Base-by-base conservation (phyloP, 2,888 invertebrate genomes). In the Zele albiditarsus region DNA sequence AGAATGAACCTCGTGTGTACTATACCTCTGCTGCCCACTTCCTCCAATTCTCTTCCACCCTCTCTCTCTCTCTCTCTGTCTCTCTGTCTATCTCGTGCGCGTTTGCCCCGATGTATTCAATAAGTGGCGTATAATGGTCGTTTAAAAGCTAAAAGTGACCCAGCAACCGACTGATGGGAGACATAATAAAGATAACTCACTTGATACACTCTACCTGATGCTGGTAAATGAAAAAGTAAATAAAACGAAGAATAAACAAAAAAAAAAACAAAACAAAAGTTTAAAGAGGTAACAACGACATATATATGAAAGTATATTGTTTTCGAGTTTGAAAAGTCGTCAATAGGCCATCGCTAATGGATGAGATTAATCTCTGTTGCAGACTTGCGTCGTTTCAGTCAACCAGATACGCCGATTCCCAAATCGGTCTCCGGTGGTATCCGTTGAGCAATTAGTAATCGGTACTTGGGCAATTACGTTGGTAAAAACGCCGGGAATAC, bases 371-470 rank as follows among this genome's bases (percentile, higher is more conserved):
- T 76, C 71, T 38, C 57, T 42, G 23, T 33, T 74, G 74, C 67
- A 68, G 57, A 75, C 63, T 46, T 12, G 65, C 20, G 20, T 65
- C 68, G 66, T 53, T 20, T 72, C 71, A 69, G 79, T 80, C 73
- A 75, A 75, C 73, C 80, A 74, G 66, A 63, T 49, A 16, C 63
- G 62, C 77, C 76, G 74, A 71, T 80, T 72, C 76, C 80, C 58
- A 79, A 80, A 78, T 81, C 76, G 77, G 77, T 79, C 73, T 78
- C 57, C 70, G 46, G 53, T 67, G 69, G 46, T 62, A 53, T 75
- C 53, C 49, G 33, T 78, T 67, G 74, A 73, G 82, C 83, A 84
- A 84, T 84, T 84, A 84, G 84, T 84, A 82, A 83, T 82, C 81
- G 79, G 82, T 81, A 82, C 78, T 75, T 28, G 79, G 79, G 79